Conservation (phyloP, 2,797 vertebrate species). For the Acipenser transmontanus region DNA sequence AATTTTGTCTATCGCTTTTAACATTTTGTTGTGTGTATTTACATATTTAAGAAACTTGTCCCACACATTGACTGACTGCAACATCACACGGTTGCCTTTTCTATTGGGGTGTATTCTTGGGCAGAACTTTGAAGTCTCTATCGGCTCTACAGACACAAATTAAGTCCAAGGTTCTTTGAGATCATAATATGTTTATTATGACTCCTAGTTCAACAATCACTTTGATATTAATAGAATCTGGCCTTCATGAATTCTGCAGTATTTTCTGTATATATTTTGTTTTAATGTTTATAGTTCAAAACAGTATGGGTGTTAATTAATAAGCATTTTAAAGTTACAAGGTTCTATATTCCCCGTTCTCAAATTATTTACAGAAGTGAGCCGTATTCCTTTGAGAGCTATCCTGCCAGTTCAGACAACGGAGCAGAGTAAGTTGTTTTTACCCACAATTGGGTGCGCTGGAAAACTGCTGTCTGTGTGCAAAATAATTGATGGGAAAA, state of each 20-base stretch:
- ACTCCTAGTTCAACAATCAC: too few relatives aligned
- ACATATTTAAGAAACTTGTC: background rate
- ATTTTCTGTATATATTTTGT: too few relatives aligned
- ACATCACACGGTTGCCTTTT: too few relatives aligned
- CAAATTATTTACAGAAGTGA: conserved; percentile 64
- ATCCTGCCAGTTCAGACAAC: conserved; percentile 65
- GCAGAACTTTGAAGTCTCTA: too few relatives aligned
- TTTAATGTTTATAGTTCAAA: too few relatives aligned
- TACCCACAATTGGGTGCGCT: conserved; percentile 21
- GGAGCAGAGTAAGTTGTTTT: conserved; percentile 65
- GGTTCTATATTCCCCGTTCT: conserved; percentile 45
- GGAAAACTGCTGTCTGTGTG: background rate
- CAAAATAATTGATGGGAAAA: background rate
- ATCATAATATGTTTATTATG: too few relatives aligned
- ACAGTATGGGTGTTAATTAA: too few relatives aligned
- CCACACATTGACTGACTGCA: background rate
- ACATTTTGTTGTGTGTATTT: background rate
- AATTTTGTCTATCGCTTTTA: background rate
- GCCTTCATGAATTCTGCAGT: too few relatives aligned
- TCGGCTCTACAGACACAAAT: too few relatives aligned
- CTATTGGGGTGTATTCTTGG: too few relatives aligned
- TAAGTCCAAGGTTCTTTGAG: too few relatives aligned
- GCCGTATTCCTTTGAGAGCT: conserved; percentile 70
- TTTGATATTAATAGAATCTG: too few relatives aligned
- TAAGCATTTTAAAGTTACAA: conserved; percentile 34